phyloP scores from a whole-genome alignment of 2,797 vertebrate genomes.

The Peromyscus eremicus region DNA sequence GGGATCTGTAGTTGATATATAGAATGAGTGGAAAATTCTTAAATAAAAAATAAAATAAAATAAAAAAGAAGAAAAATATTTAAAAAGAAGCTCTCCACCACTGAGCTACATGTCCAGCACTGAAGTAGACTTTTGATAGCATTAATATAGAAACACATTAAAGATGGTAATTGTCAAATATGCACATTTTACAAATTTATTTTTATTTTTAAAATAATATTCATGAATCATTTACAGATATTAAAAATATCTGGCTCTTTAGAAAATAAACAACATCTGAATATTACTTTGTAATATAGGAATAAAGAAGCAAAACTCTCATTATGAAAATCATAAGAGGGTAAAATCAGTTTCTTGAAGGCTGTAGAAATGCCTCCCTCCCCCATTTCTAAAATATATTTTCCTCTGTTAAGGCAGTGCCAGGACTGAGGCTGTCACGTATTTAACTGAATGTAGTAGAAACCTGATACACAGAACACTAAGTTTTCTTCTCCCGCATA shows the following conservation, averaged over 20 bases:
- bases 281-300: background rate
- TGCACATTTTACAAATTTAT: background rate
- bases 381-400: background rate
- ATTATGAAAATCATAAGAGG: background rate
- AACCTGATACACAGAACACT: background rate
- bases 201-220: constrained; percentile 23
- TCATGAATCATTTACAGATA: background rate
- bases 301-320: background rate
- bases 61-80: too few relatives aligned
- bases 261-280: constrained; percentile 35
- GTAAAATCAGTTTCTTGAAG: background rate
- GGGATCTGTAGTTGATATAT: too few relatives aligned
- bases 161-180: background rate
- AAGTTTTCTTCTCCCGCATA: background rate
- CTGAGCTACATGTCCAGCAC: background rate
- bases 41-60: too few relatives aligned
- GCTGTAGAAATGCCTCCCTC: background rate
- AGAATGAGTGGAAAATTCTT: too few relatives aligned
- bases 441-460: background rate
- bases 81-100: background rate
- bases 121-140: background rate
- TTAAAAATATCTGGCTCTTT: background rate
- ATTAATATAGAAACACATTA: background rate
- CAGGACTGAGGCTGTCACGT: background rate
- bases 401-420: background rate